These are phyloP conservation scores for Bovichtus variegatus DNA, from an alignment of 2,797 vertebrate genomes.

Conservation along the genomic window DNA sequence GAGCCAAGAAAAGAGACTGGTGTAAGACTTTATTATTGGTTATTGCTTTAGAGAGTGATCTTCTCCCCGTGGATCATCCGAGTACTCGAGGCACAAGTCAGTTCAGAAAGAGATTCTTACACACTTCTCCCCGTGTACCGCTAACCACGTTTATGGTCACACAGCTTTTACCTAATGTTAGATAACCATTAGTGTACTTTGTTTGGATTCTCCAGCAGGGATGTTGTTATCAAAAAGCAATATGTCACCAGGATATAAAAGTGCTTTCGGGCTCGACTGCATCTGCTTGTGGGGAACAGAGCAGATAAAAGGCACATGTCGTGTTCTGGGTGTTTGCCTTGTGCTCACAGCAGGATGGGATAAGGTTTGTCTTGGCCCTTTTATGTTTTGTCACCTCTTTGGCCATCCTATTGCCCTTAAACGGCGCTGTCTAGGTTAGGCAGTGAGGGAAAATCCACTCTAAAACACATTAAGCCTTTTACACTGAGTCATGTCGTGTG, in stretches of 20 bases:
- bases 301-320: slow-evolving; percentile 42
- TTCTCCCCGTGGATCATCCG: not conserved
- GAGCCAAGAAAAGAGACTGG: not conserved
- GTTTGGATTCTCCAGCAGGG: slow-evolving; percentile 36
- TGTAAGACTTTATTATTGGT: no score
- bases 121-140: not conserved
- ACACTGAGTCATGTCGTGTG: not conserved
- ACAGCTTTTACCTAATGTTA: slow-evolving; percentile 13
- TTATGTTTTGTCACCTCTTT: slow-evolving; percentile 15
- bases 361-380: slow-evolving; percentile 6
- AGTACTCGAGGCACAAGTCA: not conserved
- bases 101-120: slow-evolving; percentile 1
- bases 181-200: slow-evolving; percentile 36
- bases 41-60: not conserved
- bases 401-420: not conserved
- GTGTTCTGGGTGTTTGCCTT: slow-evolving; percentile 27
- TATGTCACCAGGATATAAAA: slow-evolving; percentile 47
- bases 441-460: not conserved
- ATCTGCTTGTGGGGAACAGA: slow-evolving; percentile 25
- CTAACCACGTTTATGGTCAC: slow-evolving; percentile 9
- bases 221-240: slow-evolving; percentile 52
- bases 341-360: slow-evolving; percentile 24
- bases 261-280: slow-evolving; percentile 29
- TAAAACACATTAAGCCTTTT: not conserved
- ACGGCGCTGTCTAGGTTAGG: not conserved